Base-by-base conservation (phyloP, 1,140 invertebrate species). In the Ooceraea biroi region DNA sequence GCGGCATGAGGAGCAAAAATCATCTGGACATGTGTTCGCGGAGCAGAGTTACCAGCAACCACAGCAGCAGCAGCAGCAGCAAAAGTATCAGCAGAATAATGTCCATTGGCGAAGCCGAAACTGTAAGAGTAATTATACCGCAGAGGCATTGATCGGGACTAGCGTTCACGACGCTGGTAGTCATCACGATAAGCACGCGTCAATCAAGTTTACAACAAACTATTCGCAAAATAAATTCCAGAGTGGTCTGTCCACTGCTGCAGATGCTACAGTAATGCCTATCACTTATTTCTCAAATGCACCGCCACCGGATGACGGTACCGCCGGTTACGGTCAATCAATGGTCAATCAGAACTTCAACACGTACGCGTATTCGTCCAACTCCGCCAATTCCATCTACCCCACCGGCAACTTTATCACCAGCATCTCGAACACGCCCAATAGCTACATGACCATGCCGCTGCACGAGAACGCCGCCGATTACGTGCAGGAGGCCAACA, bases 91-190 rank as follows among this genome's bases (percentile, higher is more conserved):
- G n/a, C 93, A 94, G 66, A 94, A 94, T 69, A 93, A 94, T 10
- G 84, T 90, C 17, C 89, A 93, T 3, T 94, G 94, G 94, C 89
- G 94, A 77, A 91, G 87, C 36, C 87, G 94, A 58, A 94, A 94
- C 66, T 94, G 94, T 46, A 95, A 95, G 27, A 96, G 94, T 63
- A 96, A 95, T 91, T 96, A 96, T 71, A 96, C 95, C 3, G 95
- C 96, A 0, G 96, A 96, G 82, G 95, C 95, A 17, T 86, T 96
- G 12, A 96, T 96, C 61, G 94, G 94, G 65, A 94, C 87, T 55
- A 94, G 84, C 85, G 90, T 93, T 71, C 93, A 91, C 5, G 93
- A 94, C 65, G 91, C 89, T 36, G 91, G 85, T 77, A 90, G 85
- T 73, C 87, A 92, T 46, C 86, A 91, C 5, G 93, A 94, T 4